These are phyloP conservation scores for Pangasianodon hypophthalmus DNA, from an alignment of 2,113 vertebrate genomes.

Conservation along the genomic window DNA sequence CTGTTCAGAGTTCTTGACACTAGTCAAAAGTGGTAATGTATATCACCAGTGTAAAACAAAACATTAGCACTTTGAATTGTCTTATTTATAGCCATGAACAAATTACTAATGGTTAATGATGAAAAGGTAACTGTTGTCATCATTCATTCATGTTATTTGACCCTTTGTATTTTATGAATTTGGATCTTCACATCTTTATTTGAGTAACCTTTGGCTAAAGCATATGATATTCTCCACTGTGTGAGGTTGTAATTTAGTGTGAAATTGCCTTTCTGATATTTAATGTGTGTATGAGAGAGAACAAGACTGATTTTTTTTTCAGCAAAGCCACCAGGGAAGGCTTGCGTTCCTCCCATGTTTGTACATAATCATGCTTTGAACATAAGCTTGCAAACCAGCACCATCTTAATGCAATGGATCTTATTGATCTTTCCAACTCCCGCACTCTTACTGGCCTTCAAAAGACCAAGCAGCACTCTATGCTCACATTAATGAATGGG, in stretches of 20 bases:
- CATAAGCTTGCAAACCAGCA: constrained; percentile 21
- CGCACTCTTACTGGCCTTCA: constrained; percentile 35
- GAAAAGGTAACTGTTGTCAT: not conserved
- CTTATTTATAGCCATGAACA: not conserved
- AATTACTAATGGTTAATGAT: not conserved
- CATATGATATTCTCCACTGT: constrained; percentile 23
- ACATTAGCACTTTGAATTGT: not conserved
- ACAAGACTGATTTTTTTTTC: not conserved
- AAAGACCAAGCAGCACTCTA: constrained; percentile 19
- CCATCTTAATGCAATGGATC: not conserved
- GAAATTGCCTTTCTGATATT: not conserved
- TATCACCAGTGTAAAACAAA: not conserved
- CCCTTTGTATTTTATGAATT: not conserved
- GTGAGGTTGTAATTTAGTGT: not conserved
- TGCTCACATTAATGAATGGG: constrained; percentile 37
- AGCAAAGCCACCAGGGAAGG: not conserved
- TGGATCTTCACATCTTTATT: not conserved
- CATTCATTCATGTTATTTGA: not conserved
- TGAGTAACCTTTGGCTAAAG: not conserved
- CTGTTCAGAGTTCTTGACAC: not conserved
- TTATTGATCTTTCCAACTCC: constrained; percentile 35
- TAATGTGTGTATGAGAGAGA: not conserved
- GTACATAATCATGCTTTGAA: not conserved
- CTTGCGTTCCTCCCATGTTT: not conserved
- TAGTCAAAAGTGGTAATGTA: not conserved